These are phyloP conservation scores for Yponomeuta malinellus DNA, from an alignment of 2,888 invertebrate genomes.

Conservation along the genomic window DNA sequence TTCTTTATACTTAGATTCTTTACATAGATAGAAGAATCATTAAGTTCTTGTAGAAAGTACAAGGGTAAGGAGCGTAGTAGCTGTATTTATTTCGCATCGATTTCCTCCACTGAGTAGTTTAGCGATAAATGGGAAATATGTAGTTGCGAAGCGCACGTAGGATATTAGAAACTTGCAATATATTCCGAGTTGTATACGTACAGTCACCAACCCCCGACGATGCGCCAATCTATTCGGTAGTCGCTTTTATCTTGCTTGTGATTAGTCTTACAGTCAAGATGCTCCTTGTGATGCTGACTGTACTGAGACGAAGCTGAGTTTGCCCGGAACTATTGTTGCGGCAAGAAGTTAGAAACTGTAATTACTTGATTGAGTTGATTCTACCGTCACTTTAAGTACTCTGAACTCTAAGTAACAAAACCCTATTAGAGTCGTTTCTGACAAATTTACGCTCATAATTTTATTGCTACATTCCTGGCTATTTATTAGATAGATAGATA, in stretches of 20 bases:
- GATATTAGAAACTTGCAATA: neutral
- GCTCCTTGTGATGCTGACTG: neutral
- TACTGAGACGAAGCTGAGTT: neutral
- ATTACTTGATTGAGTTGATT: neutral
- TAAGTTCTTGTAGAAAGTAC: no score
- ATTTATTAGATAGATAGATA: no score
- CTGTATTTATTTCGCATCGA: neutral
- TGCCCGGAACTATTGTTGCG: neutral
- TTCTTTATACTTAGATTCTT: no score
- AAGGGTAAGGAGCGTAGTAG: neutral
- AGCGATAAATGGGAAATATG: neutral
- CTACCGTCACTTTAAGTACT: neutral
- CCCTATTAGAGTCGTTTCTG: no score
- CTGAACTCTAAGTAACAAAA: neutral
- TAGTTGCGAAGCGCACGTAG: neutral
- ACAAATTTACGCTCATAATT: neutral
- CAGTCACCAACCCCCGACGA: neutral
- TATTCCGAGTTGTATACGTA: neutral
- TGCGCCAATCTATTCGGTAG: neutral
- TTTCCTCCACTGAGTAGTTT: neutral
- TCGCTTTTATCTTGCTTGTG: neutral
- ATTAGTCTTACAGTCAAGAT: neutral
- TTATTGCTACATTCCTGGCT: no score
- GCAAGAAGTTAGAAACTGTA: neutral
- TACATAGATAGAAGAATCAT: no score